Evolutionary conservation across 2,113 vertebrate genomes (phyloP).

Genomic region (Genyomyrus donnyi): DNA sequence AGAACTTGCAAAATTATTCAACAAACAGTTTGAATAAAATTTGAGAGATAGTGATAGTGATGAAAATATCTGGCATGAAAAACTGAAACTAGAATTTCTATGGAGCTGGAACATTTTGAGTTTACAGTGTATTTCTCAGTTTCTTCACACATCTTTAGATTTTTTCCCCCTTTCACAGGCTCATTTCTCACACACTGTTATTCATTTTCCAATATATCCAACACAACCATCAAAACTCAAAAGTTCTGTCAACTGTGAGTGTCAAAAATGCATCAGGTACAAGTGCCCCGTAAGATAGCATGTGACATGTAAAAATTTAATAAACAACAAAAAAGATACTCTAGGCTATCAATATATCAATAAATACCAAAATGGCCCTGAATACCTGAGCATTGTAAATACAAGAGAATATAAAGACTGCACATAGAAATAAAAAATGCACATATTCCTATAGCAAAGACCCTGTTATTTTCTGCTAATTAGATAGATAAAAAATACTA

Average conservation of each 20-base stretch:
- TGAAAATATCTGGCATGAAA: neutral
- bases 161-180: neutral
- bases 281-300: neutral
- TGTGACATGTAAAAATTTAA: neutral
- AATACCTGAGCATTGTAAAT: neutral
- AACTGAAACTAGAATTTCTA: neutral
- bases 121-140: neutral
- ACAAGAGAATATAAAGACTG: neutral
- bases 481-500: neutral
- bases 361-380: neutral
- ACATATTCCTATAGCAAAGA: neutral
- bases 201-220: neutral
- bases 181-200: neutral
- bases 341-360: neutral
- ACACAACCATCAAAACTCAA: neutral
- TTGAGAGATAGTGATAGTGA: neutral
- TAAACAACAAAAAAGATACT: neutral
- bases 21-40: neutral
- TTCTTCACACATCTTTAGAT: neutral
- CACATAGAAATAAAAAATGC: neutral
- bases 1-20: neutral
- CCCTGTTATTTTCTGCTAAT: neutral
- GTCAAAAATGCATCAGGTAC: neutral
- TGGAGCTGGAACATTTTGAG: neutral
- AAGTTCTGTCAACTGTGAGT: neutral